These are phyloP conservation scores for Perizoma flavofasciatum DNA, from an alignment of 2,888 invertebrate species.

Conservation along the genomic window DNA sequence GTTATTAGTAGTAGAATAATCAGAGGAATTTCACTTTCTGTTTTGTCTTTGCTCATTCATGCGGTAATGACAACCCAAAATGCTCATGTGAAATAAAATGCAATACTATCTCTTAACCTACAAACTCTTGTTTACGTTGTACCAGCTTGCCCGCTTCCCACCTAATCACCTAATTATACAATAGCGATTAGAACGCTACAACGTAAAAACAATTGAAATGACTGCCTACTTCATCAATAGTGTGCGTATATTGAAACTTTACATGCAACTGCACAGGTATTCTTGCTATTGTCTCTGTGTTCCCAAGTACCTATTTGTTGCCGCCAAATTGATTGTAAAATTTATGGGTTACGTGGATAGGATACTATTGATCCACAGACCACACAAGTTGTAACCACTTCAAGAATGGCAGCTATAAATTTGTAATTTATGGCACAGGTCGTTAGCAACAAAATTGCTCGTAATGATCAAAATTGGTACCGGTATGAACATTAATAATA, in stretches of 20 bases:
- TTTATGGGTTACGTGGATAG: constrained; percentile 44
- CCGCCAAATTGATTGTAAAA: constrained; percentile 54
- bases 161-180: constrained; percentile 54
- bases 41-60: too few relatives aligned
- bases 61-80: too few relatives aligned
- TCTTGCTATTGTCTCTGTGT: constrained; percentile 44
- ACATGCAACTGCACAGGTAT: constrained; percentile 41
- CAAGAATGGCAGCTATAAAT: constrained; percentile 28
- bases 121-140: constrained; percentile 53
- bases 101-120: constrained; percentile 5
- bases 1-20: too few relatives aligned
- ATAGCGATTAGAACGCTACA: constrained; percentile 56
- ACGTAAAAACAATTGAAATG: constrained; percentile 1
- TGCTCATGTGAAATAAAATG: neutral
- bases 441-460: constrained; percentile 5
- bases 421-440: constrained; percentile 29
- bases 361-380: constrained; percentile 39
- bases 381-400: constrained; percentile 38
- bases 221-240: constrained; percentile 27
- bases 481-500: too few relatives aligned
- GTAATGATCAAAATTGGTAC: neutral
- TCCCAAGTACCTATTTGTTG: constrained; percentile 42
- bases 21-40: too few relatives aligned
- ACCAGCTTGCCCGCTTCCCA: constrained; percentile 43
- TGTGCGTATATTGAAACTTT: constrained; percentile 40